Percentiles rank a stretch among this genome's conserved stretches.
These are phyloP conservation scores for Diaphora mendica DNA, from an alignment of 2,888 invertebrate species.

Conservation along the genomic window DNA sequence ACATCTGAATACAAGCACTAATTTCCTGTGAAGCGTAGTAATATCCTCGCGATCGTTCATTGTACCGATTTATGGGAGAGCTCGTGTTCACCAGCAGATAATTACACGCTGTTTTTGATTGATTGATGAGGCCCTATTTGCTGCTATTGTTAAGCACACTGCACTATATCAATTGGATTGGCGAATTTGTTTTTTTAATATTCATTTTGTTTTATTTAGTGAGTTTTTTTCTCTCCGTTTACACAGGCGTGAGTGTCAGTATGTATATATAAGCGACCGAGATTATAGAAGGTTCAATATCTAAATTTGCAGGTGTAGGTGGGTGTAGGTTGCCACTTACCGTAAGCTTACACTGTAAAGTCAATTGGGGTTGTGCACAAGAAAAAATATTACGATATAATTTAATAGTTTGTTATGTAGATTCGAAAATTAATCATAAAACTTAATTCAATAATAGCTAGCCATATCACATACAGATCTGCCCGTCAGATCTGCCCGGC, in stretches of 20 bases:
- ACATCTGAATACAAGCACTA: conserved; percentile 1
- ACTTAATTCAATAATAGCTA: too few relatives aligned
- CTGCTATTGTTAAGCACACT: neutral
- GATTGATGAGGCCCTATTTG: neutral
- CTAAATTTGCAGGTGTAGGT: too few relatives aligned
- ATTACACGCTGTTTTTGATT: conserved; percentile 2
- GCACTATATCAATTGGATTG: conserved; percentile 1
- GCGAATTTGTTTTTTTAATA: neutral
- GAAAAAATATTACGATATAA: too few relatives aligned
- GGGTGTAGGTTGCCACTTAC: too few relatives aligned
- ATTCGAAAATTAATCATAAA: neutral
- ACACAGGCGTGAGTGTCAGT: neutral
- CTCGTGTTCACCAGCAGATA: conserved; percentile 2
- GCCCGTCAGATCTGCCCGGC: too few relatives aligned
- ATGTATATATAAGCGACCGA: neutral
- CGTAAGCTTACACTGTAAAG: too few relatives aligned
- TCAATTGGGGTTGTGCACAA: too few relatives aligned
- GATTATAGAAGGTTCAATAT: neutral
- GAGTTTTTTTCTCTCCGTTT: neutral
- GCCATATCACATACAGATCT: too few relatives aligned
- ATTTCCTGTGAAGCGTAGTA: neutral
- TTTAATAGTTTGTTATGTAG: too few relatives aligned
- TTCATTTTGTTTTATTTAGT: neutral
- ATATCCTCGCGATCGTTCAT: conserved; percentile 2
- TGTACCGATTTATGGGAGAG: neutral